phyloP scores from a whole-genome alignment of 2,113 vertebrate species.

The Xerus inauris region DNA sequence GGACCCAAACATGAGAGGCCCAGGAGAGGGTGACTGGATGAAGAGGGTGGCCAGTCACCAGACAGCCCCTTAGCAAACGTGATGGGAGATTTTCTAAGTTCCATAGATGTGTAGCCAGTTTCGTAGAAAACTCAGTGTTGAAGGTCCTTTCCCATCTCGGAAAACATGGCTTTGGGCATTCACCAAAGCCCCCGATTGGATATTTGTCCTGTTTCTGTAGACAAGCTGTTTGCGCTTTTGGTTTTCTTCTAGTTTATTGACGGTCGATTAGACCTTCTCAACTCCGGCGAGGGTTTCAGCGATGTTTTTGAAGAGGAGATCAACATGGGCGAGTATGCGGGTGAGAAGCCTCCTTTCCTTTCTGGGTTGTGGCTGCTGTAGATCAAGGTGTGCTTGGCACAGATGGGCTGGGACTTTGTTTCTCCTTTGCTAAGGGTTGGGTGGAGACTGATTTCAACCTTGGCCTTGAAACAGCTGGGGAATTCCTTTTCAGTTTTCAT shows the following conservation, averaged over 20 bases:
- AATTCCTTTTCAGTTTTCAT: background rate
- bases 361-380: background rate
- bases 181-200: background rate
- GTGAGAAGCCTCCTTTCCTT: conserved; percentile 82
- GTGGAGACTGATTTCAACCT: background rate
- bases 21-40: no score
- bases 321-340: conserved; percentile 96
- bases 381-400: background rate
- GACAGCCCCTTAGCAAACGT: background rate
- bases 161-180: background rate
- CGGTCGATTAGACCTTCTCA: conserved; percentile 95
- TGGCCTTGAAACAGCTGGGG: background rate
- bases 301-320: conserved; percentile 99
- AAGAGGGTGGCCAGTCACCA: background rate
- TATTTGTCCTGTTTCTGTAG: background rate
- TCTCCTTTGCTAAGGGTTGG: background rate
- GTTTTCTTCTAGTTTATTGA: conserved; percentile 94
- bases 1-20: background rate
- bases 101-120: background rate
- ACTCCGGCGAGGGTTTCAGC: conserved; percentile 97
- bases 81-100: background rate
- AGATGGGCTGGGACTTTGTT: background rate
- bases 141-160: background rate
- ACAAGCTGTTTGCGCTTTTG: background rate
- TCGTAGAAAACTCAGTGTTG: background rate